Evolutionary conservation across 2,113 vertebrate genomes (phyloP).

Genomic region (Nasalis larvatus): DNA sequence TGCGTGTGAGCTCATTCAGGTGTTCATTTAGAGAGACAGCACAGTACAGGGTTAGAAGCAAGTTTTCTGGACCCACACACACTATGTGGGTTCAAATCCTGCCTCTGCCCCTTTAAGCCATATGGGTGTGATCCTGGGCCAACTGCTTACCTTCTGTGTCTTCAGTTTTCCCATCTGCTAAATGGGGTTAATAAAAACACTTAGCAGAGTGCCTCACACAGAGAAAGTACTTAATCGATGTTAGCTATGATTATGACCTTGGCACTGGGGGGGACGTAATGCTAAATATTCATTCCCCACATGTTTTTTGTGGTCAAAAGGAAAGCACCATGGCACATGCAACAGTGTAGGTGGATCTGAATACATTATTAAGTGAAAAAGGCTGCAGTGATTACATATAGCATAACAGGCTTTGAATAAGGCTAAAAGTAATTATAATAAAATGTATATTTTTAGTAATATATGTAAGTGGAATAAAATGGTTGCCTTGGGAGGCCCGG

Average conservation of each 20-base stretch:
- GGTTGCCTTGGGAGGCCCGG: fast-evolving
- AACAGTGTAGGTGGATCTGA: background rate
- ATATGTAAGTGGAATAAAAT: background rate
- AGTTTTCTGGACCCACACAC: background rate
- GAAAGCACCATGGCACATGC: background rate
- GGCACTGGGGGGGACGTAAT: background rate
- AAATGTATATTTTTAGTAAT: background rate
- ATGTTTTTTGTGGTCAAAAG: background rate
- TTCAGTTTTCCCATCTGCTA: background rate
- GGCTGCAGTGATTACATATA: background rate
- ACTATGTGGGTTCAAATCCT: background rate
- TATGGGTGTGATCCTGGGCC: background rate
- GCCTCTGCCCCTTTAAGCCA: background rate
- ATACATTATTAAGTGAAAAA: background rate
- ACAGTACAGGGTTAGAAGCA: background rate
- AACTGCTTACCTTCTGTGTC: background rate
- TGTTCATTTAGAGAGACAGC: background rate
- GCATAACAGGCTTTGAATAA: background rate
- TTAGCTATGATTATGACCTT: background rate
- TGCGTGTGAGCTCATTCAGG: background rate
- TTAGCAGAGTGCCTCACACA: background rate
- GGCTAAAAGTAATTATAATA: background rate
- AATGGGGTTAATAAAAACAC: background rate
- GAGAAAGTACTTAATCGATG: background rate
- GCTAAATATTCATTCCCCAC: background rate